Percentiles rank a stretch among this genome's conserved stretches.
These are phyloP conservation scores for Todus mexicanus DNA, from an alignment of 2,797 vertebrate species.

Conservation along the genomic window DNA sequence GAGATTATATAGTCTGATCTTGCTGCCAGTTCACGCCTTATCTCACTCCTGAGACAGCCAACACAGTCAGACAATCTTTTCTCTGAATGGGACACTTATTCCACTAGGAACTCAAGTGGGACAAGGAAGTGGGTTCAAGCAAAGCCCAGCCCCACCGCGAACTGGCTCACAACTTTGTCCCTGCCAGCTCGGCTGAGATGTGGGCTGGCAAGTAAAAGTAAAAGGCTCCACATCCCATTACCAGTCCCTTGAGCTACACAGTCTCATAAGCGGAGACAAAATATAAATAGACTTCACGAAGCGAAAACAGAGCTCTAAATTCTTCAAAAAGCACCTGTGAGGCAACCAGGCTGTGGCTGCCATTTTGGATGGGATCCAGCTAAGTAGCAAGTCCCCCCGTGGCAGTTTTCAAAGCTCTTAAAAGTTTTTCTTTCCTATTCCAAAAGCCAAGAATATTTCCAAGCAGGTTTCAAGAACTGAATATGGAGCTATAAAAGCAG, in stretches of 20 bases:
- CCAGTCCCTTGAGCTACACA: conserved; percentile 5
- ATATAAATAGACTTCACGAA: conserved; percentile 42
- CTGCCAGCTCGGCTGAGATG: background rate
- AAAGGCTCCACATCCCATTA: conserved; percentile 5
- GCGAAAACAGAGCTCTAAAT: conserved; percentile 45
- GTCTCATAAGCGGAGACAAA: conserved; percentile 36
- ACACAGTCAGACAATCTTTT: background rate
- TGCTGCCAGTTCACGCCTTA: background rate
- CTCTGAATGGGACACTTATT: background rate
- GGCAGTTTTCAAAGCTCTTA: conserved; percentile 55
- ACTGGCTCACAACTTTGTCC: background rate
- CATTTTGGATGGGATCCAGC: conserved; percentile 51
- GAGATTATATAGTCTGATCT: background rate
- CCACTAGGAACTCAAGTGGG: background rate
- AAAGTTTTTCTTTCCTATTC: conserved; percentile 50
- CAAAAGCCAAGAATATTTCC: conserved; percentile 43
- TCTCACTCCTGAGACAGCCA: background rate
- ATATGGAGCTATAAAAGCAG: conserved; percentile 65
- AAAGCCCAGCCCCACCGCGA: background rate
- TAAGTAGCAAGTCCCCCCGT: conserved; percentile 55
- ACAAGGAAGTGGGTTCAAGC: background rate
- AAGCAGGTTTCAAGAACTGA: conserved; percentile 62
- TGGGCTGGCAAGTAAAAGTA: background rate
- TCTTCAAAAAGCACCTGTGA: conserved; percentile 65
- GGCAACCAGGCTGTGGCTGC: conserved; percentile 40